Base-by-base conservation (phyloP, 53 echinoderm and acorn worm species). In the Crossaster papposus region DNA sequence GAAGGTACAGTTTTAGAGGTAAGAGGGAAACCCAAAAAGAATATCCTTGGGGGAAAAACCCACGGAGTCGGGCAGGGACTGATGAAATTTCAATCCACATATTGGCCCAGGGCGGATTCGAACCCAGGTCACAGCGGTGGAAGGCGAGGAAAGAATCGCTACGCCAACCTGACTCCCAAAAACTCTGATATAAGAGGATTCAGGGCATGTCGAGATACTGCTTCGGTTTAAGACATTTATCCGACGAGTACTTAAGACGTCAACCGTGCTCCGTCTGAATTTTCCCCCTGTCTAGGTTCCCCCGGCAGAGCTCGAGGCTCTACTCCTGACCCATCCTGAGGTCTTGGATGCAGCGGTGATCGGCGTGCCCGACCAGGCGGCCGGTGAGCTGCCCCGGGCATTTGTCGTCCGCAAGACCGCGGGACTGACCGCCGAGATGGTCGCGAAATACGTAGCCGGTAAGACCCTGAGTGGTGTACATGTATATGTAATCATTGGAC, bases 271-370 rank as follows among this genome's bases (percentile, higher is more conserved):
- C 17, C 31, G 31, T 24, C 3, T 2, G 28, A 74, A 34, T 74
- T 29, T 3, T 36, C 28, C 36, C 18, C 31, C n/a, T n/a, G n/a
- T 2, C 44, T 28, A 94, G 94, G 94, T 94, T 13, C 81, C 94
- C 6, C 94, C 94, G 31, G 94, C 94, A 18, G 94, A 94, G 72
- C 79, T 94, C 28, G 94, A 94, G 83, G 92, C 88, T 51, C 52
- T 94, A 30, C 81, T 92, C 26, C 34, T 94, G 14, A 90, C 90
- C 13, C 88, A 92, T 83, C 92, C 92, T 51, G 77, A 64, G 24
- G 64, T 92, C 29, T 24, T 82, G 33, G 94, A 94, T 82, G 94
- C 90, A 29, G 94, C 88, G 15, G 94, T 94, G 28, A 92, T 94
- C 28, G 94, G 92, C 22, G 50, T 90, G 3, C 94, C 87, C 6